Conservation (phyloP, 2,113 vertebrate genomes). For the Pangasianodon hypophthalmus region DNA sequence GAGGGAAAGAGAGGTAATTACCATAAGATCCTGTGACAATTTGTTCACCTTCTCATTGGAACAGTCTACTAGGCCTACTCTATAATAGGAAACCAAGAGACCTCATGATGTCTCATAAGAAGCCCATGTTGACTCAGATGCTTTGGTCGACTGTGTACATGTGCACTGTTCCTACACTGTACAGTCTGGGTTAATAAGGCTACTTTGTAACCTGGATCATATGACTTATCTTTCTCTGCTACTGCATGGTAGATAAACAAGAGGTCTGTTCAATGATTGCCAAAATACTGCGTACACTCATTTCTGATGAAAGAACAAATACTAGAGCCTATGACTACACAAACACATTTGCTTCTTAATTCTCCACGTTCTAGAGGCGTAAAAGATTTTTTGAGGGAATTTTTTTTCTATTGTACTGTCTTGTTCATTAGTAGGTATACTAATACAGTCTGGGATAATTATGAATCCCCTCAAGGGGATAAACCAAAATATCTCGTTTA, state of each 20-base stretch:
- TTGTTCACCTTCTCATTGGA: not conserved
- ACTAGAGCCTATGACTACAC: not conserved
- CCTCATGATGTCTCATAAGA: slow-evolving; percentile 28
- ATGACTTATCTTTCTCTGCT: slow-evolving; percentile 1
- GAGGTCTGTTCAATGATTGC: slow-evolving; percentile 20
- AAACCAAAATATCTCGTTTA: not conserved
- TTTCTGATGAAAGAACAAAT: not conserved
- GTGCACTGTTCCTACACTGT: not conserved
- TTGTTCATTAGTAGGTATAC: not conserved
- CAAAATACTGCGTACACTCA: not conserved
- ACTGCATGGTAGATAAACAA: slow-evolving; percentile 11
- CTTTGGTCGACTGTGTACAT: slow-evolving; percentile 22
- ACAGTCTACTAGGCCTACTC: not conserved
- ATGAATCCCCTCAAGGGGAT: not conserved
- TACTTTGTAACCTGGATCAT: slow-evolving; percentile 6
- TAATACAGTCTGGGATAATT: not conserved
- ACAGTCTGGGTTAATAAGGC: not conserved
- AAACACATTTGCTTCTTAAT: not conserved
- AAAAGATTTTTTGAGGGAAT: no score
- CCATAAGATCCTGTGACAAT: not conserved
- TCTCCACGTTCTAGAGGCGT: not conserved
- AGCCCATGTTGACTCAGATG: slow-evolving; percentile 26
- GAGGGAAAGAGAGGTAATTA: not conserved
- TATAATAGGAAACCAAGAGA: slow-evolving; percentile 18
- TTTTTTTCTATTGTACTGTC: not conserved